Conservation (phyloP, 1,140 invertebrate genomes). For the Prorops nasuta region DNA sequence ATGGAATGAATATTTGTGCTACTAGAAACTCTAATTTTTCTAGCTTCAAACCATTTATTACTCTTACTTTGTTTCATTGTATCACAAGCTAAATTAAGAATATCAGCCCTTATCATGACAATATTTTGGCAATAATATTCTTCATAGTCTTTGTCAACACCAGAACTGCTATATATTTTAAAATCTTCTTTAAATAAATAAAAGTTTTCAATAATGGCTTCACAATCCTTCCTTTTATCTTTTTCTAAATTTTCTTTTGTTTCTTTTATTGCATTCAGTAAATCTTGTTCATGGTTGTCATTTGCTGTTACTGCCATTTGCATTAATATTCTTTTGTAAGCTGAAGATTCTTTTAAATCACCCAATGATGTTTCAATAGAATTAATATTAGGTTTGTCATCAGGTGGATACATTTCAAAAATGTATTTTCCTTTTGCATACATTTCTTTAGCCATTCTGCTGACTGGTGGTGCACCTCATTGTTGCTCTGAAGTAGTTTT, state of each 20-base stretch:
- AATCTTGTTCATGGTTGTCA: too few relatives aligned
- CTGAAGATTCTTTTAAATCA: too few relatives aligned
- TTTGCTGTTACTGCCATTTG: too few relatives aligned
- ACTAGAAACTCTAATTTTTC: constrained; percentile 22
- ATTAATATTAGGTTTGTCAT: too few relatives aligned
- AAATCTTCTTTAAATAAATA: too few relatives aligned
- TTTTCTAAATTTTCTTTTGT: too few relatives aligned
- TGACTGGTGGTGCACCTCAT: constrained; percentile 18
- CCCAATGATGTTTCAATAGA: neutral
- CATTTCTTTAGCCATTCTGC: constrained; percentile 18
- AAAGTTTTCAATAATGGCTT: too few relatives aligned
- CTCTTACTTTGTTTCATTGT: constrained; percentile 28
- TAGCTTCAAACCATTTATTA: constrained; percentile 21
- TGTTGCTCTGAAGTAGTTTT: constrained; percentile 24
- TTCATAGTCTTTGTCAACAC: constrained; percentile 18
- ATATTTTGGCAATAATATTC: constrained; percentile 30
- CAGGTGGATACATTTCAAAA: constrained; percentile 17
- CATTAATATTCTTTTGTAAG: too few relatives aligned
- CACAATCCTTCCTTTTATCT: too few relatives aligned
- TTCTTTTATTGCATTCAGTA: too few relatives aligned
- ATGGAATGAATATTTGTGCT: constrained; percentile 29
- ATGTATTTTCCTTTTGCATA: constrained; percentile 22
- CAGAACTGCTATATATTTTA: too few relatives aligned
- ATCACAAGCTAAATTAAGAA: constrained; percentile 32
- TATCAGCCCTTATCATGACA: constrained; percentile 28